Conservation (phyloP, 2,888 invertebrate species). For the Ommatoiulus sabulosus region DNA sequence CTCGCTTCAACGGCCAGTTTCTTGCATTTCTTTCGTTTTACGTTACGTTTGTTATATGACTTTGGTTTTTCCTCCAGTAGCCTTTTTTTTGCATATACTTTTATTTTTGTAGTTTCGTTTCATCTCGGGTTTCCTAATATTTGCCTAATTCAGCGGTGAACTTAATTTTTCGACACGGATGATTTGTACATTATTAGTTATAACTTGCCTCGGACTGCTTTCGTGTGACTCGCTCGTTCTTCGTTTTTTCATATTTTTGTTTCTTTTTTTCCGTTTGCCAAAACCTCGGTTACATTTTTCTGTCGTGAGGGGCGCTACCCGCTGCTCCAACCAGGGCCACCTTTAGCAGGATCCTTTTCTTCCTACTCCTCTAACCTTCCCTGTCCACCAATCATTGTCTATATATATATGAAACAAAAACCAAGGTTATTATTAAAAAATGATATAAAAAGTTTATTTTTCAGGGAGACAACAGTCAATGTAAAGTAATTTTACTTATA, state of each 20-base stretch:
- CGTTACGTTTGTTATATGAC: not conserved
- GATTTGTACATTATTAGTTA: not conserved
- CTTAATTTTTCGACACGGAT: not conserved
- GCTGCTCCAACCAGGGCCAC: not conserved
- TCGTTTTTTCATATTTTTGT: not conserved
- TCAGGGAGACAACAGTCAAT: constrained; percentile 1
- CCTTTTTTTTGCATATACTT: not conserved
- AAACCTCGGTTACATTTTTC: not conserved
- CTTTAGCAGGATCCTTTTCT: not conserved
- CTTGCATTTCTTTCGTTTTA: not conserved
- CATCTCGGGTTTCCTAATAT: not conserved
- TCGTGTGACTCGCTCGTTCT: not conserved
- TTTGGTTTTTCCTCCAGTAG: not conserved
- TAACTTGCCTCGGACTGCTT: not conserved
- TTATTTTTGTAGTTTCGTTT: not conserved
- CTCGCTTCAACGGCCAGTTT: not conserved
- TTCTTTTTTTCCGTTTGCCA: not conserved
- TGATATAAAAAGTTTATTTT: not conserved
- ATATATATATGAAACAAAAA: constrained; percentile 1
- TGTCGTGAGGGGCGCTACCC: not conserved
- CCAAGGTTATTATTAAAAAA: constrained; percentile 1
- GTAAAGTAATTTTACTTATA: not conserved
- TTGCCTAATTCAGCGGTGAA: not conserved
- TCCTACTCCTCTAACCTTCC: not conserved
- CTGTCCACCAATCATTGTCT: not conserved